Conservation (phyloP, 1,140 invertebrate genomes). For the Ceratitis capitata region DNA sequence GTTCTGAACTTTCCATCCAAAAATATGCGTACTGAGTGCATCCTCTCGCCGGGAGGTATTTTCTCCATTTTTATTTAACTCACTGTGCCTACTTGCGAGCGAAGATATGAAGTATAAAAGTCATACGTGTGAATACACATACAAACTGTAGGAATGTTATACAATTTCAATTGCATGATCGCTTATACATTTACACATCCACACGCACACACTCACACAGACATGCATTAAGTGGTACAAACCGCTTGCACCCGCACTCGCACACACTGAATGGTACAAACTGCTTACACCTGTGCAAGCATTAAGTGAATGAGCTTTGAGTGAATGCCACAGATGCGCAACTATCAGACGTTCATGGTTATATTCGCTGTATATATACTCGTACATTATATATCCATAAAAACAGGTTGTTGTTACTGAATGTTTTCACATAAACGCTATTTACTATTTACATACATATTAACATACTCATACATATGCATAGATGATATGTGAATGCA, state of each 20-base stretch:
- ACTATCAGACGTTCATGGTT: background rate
- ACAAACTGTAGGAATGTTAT: background rate
- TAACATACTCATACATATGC: too few relatives aligned
- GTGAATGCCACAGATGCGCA: constrained; percentile 7
- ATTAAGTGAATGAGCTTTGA: background rate
- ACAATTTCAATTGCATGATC: background rate
- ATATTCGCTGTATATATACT: too few relatives aligned
- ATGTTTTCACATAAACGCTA: background rate
- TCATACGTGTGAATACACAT: background rate
- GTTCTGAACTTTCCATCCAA: too few relatives aligned
- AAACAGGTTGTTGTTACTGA: too few relatives aligned
- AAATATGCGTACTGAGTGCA: too few relatives aligned
- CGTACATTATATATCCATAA: too few relatives aligned
- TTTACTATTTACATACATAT: background rate
- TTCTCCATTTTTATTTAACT: too few relatives aligned
- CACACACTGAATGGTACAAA: too few relatives aligned
- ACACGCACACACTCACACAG: background rate
- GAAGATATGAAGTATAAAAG: background rate
- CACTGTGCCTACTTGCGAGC: too few relatives aligned
- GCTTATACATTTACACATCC: background rate
- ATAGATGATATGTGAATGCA: too few relatives aligned
- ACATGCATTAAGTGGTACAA: too few relatives aligned
- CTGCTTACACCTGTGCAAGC: background rate
- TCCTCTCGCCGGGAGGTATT: too few relatives aligned
- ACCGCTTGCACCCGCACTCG: background rate